phyloP scores from a whole-genome alignment of 2,797 vertebrate species.

The Trichosurus vulpecula region DNA sequence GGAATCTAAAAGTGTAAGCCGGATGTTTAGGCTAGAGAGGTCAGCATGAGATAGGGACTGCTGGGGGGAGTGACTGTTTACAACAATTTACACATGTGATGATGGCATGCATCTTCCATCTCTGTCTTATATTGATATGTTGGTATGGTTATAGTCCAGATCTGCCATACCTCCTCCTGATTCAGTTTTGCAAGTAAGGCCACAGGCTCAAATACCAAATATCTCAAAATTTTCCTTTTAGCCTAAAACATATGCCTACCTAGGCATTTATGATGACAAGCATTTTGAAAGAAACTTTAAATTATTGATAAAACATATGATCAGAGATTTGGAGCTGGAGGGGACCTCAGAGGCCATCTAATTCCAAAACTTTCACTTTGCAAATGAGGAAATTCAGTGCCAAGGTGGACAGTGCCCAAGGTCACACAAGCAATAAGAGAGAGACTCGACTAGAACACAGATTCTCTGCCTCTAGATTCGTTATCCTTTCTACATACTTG shows the following conservation, averaged over 20 bases:
- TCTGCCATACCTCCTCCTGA: background rate
- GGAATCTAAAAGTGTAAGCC: background rate
- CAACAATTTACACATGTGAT: background rate
- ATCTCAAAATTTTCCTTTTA: background rate
- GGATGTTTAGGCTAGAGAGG: background rate
- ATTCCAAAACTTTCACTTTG: background rate
- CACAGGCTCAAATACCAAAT: background rate
- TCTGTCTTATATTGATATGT: background rate
- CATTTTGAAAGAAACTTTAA: background rate
- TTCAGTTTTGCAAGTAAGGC: background rate
- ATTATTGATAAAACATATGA: background rate
- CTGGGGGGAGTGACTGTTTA: background rate
- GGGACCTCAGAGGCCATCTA: background rate
- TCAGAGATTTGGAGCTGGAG: background rate
- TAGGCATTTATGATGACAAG: background rate
- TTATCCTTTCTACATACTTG: background rate
- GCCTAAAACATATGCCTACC: background rate
- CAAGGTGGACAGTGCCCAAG: background rate
- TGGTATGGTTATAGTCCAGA: background rate
- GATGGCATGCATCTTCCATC: background rate
- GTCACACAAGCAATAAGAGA: background rate
- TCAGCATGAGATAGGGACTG: background rate
- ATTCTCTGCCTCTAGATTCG: background rate
- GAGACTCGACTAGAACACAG: background rate
- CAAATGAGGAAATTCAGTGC: background rate